These are phyloP conservation scores for Ectemnius continuus DNA, from an alignment of 2,888 invertebrate species.

Conservation along the genomic window DNA sequence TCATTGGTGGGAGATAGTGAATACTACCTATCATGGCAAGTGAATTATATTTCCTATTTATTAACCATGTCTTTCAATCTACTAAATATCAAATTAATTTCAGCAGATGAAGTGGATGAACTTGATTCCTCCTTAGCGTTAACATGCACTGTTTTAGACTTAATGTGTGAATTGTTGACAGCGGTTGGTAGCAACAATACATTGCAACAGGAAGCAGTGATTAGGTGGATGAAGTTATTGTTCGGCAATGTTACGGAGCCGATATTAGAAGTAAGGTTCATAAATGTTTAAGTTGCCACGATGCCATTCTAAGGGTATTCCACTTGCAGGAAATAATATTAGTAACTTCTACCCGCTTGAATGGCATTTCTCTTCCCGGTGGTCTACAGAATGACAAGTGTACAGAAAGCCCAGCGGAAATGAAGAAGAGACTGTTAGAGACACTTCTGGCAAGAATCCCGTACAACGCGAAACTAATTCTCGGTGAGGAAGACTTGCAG, in stretches of 20 bases:
- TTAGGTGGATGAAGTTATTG: conserved; percentile 77
- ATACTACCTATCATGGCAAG: conserved; percentile 69
- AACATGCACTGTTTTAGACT: conserved; percentile 77
- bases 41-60: neutral
- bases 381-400: conserved; percentile 48
- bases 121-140: conserved; percentile 78
- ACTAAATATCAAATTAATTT: conserved; percentile 16
- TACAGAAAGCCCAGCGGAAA: conserved; percentile 54
- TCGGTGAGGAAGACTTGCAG: conserved; percentile 75
- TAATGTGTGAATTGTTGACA: conserved; percentile 78
- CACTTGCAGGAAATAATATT: conserved; percentile 58
- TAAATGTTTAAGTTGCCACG: neutral
- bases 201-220: conserved; percentile 79
- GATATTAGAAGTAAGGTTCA: conserved; percentile 62
- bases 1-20: conserved; percentile 71
- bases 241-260: conserved; percentile 77
- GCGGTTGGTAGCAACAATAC: conserved; percentile 77
- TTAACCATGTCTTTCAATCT: neutral
- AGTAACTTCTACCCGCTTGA: conserved; percentile 49
- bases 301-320: neutral
- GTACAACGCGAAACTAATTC: conserved; percentile 66
- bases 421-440: conserved; percentile 61
- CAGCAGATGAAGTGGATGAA: conserved; percentile 79
- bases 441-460: conserved; percentile 54
- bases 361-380: conserved; percentile 45